These are phyloP conservation scores for Bujurquina vittata DNA, from an alignment of 2,113 vertebrate species.

Conservation along the genomic window DNA sequence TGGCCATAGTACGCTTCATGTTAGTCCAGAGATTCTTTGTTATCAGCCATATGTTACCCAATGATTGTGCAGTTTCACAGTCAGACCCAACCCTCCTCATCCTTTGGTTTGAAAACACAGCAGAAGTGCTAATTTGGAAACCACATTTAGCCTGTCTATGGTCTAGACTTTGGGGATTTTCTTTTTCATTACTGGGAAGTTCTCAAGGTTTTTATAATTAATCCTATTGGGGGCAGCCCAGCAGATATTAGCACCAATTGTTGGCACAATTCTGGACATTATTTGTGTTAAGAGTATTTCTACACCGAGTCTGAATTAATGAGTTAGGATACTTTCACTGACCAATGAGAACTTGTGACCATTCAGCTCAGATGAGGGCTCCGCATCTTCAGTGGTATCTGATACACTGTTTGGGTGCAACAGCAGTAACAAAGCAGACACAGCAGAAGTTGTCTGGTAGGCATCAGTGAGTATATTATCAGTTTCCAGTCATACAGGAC, in stretches of 20 bases:
- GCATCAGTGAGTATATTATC: conserved; percentile 76
- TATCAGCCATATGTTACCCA: not conserved
- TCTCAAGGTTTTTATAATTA: not conserved
- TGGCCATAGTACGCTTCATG: not conserved
- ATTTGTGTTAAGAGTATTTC: not conserved
- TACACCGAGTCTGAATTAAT: not conserved
- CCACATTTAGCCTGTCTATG: too few relatives aligned
- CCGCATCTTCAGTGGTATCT: not conserved
- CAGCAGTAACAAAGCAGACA: conserved; percentile 57
- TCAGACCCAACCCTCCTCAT: too few relatives aligned
- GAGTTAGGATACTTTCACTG: not conserved
- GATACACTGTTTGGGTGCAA: not conserved
- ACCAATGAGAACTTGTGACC: not conserved
- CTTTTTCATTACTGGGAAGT: too few relatives aligned
- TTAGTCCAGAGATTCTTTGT: not conserved
- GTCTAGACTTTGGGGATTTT: not conserved
- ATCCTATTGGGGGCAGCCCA: not conserved
- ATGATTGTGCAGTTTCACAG: not conserved
- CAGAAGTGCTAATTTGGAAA: not conserved
- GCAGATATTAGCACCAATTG: not conserved
- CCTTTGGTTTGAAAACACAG: too few relatives aligned
- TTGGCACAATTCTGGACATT: not conserved
- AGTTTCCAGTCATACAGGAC: conserved; percentile 74
- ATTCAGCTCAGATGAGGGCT: not conserved
- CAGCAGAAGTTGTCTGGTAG: conserved; percentile 64